A percentile compares a stretch with the other conserved stretches of the same genome.
Conservation (phyloP, 2,888 invertebrate genomes). For the Halictus quadricinctus region DNA sequence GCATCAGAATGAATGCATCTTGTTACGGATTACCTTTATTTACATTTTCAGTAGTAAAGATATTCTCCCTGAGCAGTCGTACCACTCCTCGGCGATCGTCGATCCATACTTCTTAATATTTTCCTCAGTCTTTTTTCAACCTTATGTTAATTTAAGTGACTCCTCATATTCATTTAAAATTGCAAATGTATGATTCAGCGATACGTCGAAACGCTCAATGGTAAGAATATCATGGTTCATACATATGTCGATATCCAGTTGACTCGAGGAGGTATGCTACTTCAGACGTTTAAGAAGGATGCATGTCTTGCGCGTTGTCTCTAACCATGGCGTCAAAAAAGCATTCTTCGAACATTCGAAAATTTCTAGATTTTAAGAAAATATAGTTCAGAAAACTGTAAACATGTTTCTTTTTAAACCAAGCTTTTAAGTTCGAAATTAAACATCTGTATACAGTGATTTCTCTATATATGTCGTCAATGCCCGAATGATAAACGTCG, state of each 20-base stretch:
- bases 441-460: too few species aligned
- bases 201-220: background rate
- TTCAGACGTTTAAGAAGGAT: background rate
- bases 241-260: background rate
- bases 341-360: background rate
- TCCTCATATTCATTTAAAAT: constrained; percentile 7
- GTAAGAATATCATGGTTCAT: background rate
- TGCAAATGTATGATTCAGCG: constrained; percentile 9
- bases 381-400: background rate
- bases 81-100: constrained; percentile 9
- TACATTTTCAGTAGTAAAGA: constrained; percentile 17
- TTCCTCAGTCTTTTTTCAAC: constrained; percentile 18
- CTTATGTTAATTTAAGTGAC: constrained; percentile 16
- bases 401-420: background rate
- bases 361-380: too few species aligned
- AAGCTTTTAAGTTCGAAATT: background rate
- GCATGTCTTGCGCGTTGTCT: background rate
- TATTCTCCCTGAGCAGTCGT: constrained; percentile 10
- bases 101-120: constrained; percentile 18
- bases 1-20: constrained; percentile 17
- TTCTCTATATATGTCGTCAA: too few species aligned
- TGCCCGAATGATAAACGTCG: too few species aligned
- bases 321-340: background rate
- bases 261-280: background rate
- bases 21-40: constrained; percentile 19